These are phyloP conservation scores for Crambe crambe DNA, from an alignment of 37 sponge, comb jelly and placozoan genomes.

Conservation along the genomic window DNA sequence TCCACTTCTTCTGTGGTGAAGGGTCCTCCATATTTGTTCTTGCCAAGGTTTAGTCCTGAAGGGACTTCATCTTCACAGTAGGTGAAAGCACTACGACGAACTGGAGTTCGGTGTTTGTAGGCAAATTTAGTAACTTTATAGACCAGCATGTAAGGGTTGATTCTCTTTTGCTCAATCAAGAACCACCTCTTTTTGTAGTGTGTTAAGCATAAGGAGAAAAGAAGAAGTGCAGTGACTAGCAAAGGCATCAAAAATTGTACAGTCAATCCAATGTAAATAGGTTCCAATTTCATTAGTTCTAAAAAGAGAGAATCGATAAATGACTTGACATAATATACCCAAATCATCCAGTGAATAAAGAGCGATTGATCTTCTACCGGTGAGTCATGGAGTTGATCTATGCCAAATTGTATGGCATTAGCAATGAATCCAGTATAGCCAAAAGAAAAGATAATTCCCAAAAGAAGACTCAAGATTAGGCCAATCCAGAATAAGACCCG, in stretches of 20 bases:
- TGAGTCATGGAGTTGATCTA: not conserved
- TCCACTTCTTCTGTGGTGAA: no score
- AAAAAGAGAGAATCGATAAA: not conserved
- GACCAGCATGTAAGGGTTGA: not conserved
- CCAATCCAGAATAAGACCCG: no score
- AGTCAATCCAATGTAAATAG: not conserved
- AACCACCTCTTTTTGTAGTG: not conserved
- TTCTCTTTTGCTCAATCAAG: not conserved
- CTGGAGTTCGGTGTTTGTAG: not conserved
- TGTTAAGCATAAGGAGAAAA: not conserved
- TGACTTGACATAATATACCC: not conserved
- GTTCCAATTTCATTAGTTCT: not conserved
- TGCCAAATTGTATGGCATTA: not conserved
- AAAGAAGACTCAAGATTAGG: not conserved
- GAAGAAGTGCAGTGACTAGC: not conserved
- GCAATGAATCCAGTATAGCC: not conserved
- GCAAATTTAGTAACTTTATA: not conserved
- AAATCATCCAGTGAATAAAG: not conserved
- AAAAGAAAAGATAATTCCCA: not conserved
- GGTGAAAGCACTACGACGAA: no score
- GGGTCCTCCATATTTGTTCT: no score
- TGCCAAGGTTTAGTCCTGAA: no score
- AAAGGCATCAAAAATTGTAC: not conserved
- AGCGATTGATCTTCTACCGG: not conserved
- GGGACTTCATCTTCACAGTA: no score